Evolutionary conservation across 1,140 invertebrate genomes (phyloP).

Genomic region (Ditylenchus dipsaci): DNA sequence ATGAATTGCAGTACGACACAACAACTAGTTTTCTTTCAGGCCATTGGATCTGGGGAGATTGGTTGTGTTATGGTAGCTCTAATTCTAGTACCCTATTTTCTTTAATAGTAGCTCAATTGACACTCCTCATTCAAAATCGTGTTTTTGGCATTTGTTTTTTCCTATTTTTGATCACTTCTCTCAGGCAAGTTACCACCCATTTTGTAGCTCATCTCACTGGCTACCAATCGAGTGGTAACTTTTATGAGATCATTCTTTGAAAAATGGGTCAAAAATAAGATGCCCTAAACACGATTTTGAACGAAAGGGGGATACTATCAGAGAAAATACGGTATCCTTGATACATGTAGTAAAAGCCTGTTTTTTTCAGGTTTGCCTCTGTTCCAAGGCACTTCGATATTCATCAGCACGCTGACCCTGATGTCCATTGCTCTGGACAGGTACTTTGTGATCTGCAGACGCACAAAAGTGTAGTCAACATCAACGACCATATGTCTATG

Average conservation of each 20-base stretch:
- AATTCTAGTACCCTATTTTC: constrained; percentile 65
- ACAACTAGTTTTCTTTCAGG: constrained; percentile 9
- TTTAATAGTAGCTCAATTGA: neutral
- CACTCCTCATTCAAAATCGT: too few species aligned
- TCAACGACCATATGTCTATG: constrained; percentile 51
- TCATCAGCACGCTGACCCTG: constrained; percentile 89
- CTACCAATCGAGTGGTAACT: neutral
- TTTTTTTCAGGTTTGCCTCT: constrained; percentile 6
- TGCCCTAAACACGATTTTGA: too few species aligned
- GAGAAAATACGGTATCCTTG: too few species aligned
- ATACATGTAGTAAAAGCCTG: too few species aligned
- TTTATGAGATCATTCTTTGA: too few species aligned
- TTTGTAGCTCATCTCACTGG: constrained; percentile 1
- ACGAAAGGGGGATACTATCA: too few species aligned
- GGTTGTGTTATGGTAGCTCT: constrained; percentile 46
- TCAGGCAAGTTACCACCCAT: constrained; percentile 8
- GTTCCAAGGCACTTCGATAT: constrained; percentile 75
- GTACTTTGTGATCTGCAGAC: constrained; percentile 92
- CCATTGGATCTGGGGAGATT: constrained; percentile 55
- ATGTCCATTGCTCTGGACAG: constrained; percentile 92
- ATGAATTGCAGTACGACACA: too few species aligned
- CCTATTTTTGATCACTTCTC: too few species aligned
- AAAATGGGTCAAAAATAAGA: too few species aligned
- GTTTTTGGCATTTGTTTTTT: too few species aligned
- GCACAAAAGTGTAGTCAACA: constrained; percentile 81